Evolutionary conservation across 2,797 vertebrate genomes (phyloP).

Genomic region (Alcedo quadribrachys): DNA sequence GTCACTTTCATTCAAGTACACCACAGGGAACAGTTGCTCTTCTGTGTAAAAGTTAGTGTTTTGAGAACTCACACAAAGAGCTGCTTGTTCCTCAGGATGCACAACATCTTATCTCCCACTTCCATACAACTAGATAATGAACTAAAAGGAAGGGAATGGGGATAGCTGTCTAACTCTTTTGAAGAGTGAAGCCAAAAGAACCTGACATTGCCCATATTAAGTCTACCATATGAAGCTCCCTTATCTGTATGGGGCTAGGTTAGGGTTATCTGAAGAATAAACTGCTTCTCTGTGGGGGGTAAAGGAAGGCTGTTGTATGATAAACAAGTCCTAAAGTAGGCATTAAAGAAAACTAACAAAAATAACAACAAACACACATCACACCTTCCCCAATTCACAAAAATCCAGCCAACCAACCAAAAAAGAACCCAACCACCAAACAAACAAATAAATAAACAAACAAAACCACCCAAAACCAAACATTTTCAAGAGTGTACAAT

Average conservation of each 20-base stretch:
- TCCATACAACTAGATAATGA: background rate
- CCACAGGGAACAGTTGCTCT: background rate
- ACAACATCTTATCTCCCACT: background rate
- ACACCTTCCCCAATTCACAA: too few species aligned
- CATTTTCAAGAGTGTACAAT: background rate
- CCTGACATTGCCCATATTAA: background rate
- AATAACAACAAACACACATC: too few species aligned
- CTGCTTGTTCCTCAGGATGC: background rate
- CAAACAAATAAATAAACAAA: too few species aligned
- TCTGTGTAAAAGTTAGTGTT: background rate
- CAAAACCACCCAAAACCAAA: background rate
- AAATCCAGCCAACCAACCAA: too few species aligned
- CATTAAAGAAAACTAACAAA: background rate
- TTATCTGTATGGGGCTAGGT: background rate
- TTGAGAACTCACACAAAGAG: background rate
- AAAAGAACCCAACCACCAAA: too few species aligned
- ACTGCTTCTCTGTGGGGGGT: background rate
- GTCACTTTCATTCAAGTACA: constrained; percentile 14
- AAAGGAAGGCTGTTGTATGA: background rate
- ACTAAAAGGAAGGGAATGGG: background rate
- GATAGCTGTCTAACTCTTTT: background rate
- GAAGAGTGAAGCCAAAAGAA: background rate
- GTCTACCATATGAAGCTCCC: background rate
- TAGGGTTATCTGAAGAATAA: background rate
- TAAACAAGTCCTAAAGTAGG: background rate